A percentile compares a stretch with the other conserved stretches of the same genome.
phyloP scores from a whole-genome alignment of 23 tunicate genomes.

The Clavelina lepadiformis region DNA sequence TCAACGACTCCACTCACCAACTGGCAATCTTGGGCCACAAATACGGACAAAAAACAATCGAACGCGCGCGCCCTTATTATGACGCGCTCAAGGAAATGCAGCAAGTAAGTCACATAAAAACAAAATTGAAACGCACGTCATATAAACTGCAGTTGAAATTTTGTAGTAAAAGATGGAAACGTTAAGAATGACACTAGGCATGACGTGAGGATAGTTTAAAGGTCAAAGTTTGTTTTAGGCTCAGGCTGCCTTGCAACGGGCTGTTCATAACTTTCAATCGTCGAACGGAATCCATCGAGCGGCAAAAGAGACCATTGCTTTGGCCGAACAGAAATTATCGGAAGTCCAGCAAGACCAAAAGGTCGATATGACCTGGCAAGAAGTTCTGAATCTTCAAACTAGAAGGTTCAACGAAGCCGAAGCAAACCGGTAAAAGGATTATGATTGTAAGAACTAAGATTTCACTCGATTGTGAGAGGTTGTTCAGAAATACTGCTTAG shows the following conservation, averaged over 20 bases:
- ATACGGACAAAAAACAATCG: conserved; percentile 64
- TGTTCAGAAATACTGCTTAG: no score
- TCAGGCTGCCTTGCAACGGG: conserved; percentile 54
- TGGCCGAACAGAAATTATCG: conserved; percentile 62
- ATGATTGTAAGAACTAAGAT: no score
- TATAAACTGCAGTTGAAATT: neutral
- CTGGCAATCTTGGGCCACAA: conserved; percentile 41
- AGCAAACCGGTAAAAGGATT: conserved; percentile 49
- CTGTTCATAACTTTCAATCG: conserved; percentile 74
- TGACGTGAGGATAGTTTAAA: neutral
- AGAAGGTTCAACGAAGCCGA: conserved; percentile 79
- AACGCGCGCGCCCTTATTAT: conserved; percentile 67
- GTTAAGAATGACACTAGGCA: neutral
- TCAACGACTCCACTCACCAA: conserved; percentile 51
- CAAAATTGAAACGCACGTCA: neutral
- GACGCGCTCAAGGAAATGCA: conserved; percentile 63
- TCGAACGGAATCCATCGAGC: conserved; percentile 90
- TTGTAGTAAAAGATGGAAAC: neutral
- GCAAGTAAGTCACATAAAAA: conserved; percentile 24
- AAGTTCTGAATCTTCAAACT: conserved; percentile 70
- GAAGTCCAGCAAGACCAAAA: conserved; percentile 33
- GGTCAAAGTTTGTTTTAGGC: conserved; percentile 32
- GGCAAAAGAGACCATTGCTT: conserved; percentile 82
- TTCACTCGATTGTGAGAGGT: no score
- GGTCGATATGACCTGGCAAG: conserved; percentile 93